phyloP scores from a whole-genome alignment of 2,888 invertebrate genomes.

The Erebia epiphron region DNA sequence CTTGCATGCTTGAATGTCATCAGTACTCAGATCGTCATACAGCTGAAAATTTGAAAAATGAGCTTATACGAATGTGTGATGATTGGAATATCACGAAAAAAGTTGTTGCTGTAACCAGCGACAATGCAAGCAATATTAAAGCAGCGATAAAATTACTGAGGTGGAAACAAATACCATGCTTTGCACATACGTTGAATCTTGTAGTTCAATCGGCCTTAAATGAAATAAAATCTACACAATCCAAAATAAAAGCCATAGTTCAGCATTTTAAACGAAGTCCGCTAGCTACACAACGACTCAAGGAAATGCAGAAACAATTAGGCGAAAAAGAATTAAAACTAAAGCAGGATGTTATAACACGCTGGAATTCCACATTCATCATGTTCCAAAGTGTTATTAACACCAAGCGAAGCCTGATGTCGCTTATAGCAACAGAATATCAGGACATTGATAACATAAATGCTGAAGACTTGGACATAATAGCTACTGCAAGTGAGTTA shows the following conservation, averaged over 20 bases:
- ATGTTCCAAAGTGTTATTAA: slow-evolving; percentile 37
- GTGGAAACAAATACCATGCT: no score
- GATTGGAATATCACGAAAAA: no score
- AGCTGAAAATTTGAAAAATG: no score
- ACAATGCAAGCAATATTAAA: no score
- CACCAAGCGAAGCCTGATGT: slow-evolving; percentile 31
- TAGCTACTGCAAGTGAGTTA: slow-evolving; percentile 6
- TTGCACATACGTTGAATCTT: no score
- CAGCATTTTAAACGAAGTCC: background rate
- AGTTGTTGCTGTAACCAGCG: no score
- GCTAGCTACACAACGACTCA: no score
- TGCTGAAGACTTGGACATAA: slow-evolving; percentile 6
- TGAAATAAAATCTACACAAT: background rate
- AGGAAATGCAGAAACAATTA: slow-evolving; percentile 30
- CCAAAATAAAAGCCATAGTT: slow-evolving; percentile 7
- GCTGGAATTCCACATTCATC: slow-evolving; percentile 46
- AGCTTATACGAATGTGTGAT: no score
- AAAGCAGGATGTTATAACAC: slow-evolving; percentile 43
- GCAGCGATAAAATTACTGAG: no score
- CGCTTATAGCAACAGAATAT: background rate
- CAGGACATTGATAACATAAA: background rate
- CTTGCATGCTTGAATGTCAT: no score
- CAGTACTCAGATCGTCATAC: no score
- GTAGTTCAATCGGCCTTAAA: no score
- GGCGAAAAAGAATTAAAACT: slow-evolving; percentile 39